Base-by-base conservation (phyloP, 1,140 invertebrate genomes). In the Caenorhabditis latens region DNA sequence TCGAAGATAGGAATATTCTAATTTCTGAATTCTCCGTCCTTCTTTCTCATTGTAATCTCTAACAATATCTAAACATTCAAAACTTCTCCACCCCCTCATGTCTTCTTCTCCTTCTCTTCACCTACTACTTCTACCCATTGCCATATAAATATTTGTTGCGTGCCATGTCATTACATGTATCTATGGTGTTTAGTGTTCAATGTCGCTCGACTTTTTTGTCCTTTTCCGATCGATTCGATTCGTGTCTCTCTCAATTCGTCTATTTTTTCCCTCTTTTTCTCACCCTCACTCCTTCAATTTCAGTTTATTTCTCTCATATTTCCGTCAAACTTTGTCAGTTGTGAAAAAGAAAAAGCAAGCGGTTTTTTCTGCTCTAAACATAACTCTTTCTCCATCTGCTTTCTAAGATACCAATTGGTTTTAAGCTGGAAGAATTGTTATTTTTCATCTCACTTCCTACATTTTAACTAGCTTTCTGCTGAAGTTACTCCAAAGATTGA, bases 291-390 rank as follows among this genome's bases (percentile, higher is more conserved):
- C 42, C 48, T 40, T 57, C 24, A 53, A 14, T 67, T 79, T 85
- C 46, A 71, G 55, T 65, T 9, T 67, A 65, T 67, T 67, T 84
- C 43, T 84, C 84, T 84, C 84, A 65, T 63, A 61, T 84, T 63
- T 58, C 58, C 48, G 84, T 84, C 84, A 67, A 53, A 85, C 32
- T 40, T 67, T 75, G 57, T 50, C 57, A 84, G 46, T 63, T 63
- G 84, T 42, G 21, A 40, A 50, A 46, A 84, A 42, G 55, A 11
- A 19, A 46, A 48, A 75, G 67, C 67, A n/a, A 46, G 42, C 14
- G 9, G 8, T 13, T 50, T 50, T 50, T 42, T 79, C 53, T 50
- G 8, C 71, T 79, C 71, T 19, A 50, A 79, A 79, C 24, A 67
- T 16, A 79, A 50, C n/a, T 79, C 53, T 48, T 50, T 19, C 21